These are phyloP conservation scores for Mormyrops attenuatus DNA, from an alignment of 2,797 vertebrate species.

Conservation along the genomic window DNA sequence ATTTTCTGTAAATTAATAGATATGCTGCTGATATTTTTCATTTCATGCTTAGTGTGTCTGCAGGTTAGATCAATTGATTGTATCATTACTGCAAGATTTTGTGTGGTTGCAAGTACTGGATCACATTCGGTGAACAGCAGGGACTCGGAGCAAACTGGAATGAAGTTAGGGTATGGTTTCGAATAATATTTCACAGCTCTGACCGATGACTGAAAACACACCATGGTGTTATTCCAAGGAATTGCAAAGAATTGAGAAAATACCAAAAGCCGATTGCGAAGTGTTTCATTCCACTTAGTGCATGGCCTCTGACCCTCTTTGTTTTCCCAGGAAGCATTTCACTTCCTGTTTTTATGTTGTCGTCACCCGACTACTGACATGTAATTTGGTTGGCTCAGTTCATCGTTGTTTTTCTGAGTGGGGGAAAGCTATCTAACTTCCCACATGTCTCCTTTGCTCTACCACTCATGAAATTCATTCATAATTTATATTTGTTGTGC, in stretches of 20 bases:
- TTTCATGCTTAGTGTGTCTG: background rate
- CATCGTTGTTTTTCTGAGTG: background rate
- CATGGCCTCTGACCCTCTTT: background rate
- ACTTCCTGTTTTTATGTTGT: background rate
- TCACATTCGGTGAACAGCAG: background rate
- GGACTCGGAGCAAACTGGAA: background rate
- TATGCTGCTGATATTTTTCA: background rate
- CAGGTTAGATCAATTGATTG: background rate
- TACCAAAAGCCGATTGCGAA: background rate
- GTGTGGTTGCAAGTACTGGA: background rate
- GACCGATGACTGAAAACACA: background rate
- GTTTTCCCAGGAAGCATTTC: background rate
- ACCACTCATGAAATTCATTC: background rate
- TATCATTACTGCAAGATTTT: background rate
- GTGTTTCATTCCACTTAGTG: background rate
- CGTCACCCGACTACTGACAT: background rate
- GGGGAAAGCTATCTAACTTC: background rate
- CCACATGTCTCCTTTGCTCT: background rate
- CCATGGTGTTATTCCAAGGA: background rate
- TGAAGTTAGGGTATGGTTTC: background rate
- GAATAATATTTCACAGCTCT: background rate
- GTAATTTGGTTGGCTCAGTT: background rate
- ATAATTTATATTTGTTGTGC: background rate
- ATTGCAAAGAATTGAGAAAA: background rate
- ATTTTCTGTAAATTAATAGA: background rate